These are phyloP conservation scores for Pseudococcus viburni DNA, from an alignment of 2,888 invertebrate species.

Conservation along the genomic window DNA sequence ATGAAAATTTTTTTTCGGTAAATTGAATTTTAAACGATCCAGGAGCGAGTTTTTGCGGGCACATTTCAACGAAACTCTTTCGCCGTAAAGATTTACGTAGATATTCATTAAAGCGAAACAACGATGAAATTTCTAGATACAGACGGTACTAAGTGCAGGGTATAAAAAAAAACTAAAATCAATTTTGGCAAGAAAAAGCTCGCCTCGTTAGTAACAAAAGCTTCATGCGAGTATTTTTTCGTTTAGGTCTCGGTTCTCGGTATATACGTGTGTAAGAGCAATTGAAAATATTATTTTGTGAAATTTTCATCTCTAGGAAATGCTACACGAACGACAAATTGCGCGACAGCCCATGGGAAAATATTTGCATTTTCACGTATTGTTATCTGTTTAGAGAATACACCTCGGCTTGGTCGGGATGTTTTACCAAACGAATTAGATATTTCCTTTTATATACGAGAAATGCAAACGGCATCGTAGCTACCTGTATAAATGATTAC, in stretches of 20 bases:
- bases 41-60: neutral
- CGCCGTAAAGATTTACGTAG: neutral
- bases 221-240: constrained; percentile 3
- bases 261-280: neutral
- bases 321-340: constrained; percentile 19
- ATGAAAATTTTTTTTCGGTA: neutral
- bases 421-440: constrained; percentile 24
- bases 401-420: neutral
- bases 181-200: constrained; percentile 1
- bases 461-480: neutral
- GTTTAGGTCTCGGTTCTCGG: too few species aligned
- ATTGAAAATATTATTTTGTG: constrained; percentile 15
- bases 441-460: neutral
- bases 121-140: neutral
- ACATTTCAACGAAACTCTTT: neutral
- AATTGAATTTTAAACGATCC: neutral
- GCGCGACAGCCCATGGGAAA: constrained; percentile 40
- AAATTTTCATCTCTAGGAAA: constrained; percentile 25
- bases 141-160: neutral
- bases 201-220: constrained; percentile 16
- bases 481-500: neutral
- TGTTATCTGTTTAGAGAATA: constrained; percentile 32
- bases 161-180: neutral
- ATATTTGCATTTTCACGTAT: constrained; percentile 36
- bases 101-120: neutral